Conservation (phyloP, 2,888 invertebrate genomes). For the Argynnis bischoffii region DNA sequence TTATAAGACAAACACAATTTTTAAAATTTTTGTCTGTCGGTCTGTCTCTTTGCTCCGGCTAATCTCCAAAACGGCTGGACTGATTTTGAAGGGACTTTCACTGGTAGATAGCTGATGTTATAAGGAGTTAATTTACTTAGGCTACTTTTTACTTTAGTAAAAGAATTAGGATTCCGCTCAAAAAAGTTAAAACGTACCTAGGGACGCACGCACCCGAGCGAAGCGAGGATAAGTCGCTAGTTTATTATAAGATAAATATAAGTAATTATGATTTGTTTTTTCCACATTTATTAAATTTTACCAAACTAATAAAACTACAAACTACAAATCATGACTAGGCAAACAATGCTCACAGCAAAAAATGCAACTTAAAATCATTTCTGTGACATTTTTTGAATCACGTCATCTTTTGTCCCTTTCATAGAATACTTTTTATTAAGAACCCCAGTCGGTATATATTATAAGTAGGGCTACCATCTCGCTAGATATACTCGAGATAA, state of each 20-base stretch:
- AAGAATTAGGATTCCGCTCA: too few species aligned
- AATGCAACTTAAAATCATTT: constrained; percentile 28
- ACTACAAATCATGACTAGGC: constrained; percentile 17
- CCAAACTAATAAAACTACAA: constrained; percentile 2
- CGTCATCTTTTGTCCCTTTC: constrained; percentile 38
- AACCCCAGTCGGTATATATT: constrained; percentile 45
- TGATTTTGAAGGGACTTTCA: too few species aligned
- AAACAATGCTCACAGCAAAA: constrained; percentile 18
- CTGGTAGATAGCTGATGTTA: too few species aligned
- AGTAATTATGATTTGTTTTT: neutral
- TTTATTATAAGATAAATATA: neutral
- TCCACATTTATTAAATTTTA: neutral
- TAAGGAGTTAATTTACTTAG: too few species aligned
- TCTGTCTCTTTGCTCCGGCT: too few species aligned
- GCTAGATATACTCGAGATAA: neutral
- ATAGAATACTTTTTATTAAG: constrained; percentile 57
- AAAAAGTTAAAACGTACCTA: too few species aligned
- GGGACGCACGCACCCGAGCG: too few species aligned
- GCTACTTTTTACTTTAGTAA: too few species aligned
- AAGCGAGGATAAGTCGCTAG: too few species aligned
- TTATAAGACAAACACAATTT: too few species aligned
- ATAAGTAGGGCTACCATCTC: constrained; percentile 16
- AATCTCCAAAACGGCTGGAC: too few species aligned
- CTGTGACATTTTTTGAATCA: constrained; percentile 36
- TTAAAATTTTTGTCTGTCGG: too few species aligned